A percentile compares a stretch with the other conserved stretches of the same genome.
Conservation (phyloP, 2,888 invertebrate species). For the Orgyia antiqua region DNA sequence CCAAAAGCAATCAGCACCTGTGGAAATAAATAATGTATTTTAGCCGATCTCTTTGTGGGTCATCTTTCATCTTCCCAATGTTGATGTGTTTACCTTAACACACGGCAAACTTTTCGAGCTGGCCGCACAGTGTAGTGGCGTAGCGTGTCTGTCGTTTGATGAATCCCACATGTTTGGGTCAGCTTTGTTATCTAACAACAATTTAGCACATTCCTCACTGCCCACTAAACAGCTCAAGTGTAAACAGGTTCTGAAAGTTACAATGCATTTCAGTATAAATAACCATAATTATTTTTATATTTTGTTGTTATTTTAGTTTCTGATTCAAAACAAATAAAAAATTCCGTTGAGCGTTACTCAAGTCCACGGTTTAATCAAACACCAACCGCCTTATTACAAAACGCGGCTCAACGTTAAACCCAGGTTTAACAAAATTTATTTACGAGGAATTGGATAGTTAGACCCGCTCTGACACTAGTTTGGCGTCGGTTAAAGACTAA, state of each 20-base stretch:
- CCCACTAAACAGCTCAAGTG: slow-evolving; percentile 90
- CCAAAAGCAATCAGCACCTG: slow-evolving; percentile 83
- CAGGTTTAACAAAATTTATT: too few species aligned
- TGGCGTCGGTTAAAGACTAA: too few species aligned
- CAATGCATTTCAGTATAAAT: neutral
- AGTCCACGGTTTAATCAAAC: too few species aligned
- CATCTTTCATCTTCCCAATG: slow-evolving; percentile 29
- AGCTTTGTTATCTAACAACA: slow-evolving; percentile 83
- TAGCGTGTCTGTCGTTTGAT: slow-evolving; percentile 80
- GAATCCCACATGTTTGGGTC: slow-evolving; percentile 85
- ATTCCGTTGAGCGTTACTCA: too few species aligned
- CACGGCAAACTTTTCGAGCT: slow-evolving; percentile 80
- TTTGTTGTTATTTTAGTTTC: too few species aligned
- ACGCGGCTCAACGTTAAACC: too few species aligned
- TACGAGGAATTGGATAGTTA: too few species aligned
- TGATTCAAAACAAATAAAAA: too few species aligned
- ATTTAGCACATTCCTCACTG: slow-evolving; percentile 82
- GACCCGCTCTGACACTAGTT: too few species aligned
- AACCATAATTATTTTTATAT: too few species aligned
- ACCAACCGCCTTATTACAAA: too few species aligned
- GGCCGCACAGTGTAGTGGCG: slow-evolving; percentile 88
- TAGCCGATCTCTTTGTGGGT: slow-evolving; percentile 9
- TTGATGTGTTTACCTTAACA: slow-evolving; percentile 68
- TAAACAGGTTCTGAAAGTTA: slow-evolving; percentile 65
- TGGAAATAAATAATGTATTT: slow-evolving; percentile 32